phyloP scores from a whole-genome alignment of 2,797 vertebrate species.

The Telmatherina bonti region DNA sequence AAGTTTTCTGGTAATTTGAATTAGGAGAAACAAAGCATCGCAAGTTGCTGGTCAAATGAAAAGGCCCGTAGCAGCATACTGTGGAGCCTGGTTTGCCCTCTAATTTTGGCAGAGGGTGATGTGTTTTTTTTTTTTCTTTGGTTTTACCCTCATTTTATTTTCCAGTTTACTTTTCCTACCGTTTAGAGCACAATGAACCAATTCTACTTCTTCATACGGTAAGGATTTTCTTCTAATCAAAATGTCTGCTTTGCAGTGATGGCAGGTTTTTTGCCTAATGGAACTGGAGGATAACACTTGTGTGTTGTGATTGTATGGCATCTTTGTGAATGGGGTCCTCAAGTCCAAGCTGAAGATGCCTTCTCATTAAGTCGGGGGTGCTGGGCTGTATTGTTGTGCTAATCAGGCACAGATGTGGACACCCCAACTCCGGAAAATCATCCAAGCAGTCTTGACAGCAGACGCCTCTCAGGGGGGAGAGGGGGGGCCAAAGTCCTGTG shows the following conservation, averaged over 20 bases:
- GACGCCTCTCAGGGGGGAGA: constrained; percentile 65
- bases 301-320: constrained; percentile 53
- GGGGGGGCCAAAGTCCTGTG: constrained; percentile 49
- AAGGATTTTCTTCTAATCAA: constrained; percentile 1
- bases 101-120: constrained; percentile 48
- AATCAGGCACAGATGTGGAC: constrained; percentile 87
- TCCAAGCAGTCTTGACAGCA: constrained; percentile 76
- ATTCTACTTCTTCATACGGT: constrained; percentile 7
- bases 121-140: constrained; percentile 46
- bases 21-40: constrained; percentile 52
- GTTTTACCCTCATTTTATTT: constrained; percentile 38
- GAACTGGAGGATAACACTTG: constrained; percentile 64
- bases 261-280: constrained; percentile 42
- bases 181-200: constrained; percentile 32
- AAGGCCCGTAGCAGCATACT: constrained; percentile 18
- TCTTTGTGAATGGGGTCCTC: constrained; percentile 73
- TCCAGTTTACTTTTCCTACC: constrained; percentile 52
- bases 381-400: constrained; percentile 82
- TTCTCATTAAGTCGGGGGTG: constrained; percentile 79
- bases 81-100: constrained; percentile 39
- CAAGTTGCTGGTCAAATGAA: constrained; percentile 55
- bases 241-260: constrained; percentile 13
- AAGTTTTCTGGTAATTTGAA: constrained; percentile 62
- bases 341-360: constrained; percentile 68
- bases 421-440: constrained; percentile 80